Evolutionary conservation across 2,113 vertebrate genomes (phyloP), one percentile per base, ranked within the genome.

Genomic region (Ptilorrhoa leucosticta): DNA sequence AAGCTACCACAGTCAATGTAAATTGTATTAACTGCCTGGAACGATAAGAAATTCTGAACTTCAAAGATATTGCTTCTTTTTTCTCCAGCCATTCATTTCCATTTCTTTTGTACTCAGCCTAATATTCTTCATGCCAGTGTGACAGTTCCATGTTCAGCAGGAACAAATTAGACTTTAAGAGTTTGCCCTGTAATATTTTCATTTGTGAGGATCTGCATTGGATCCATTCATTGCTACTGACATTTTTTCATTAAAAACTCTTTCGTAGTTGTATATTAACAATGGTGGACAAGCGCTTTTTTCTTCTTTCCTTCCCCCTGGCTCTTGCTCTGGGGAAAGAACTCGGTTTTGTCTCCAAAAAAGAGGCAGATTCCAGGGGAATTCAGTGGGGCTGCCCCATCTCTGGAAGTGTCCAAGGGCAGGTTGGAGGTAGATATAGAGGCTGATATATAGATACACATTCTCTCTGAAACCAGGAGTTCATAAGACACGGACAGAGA

Each of bases 401-500:
- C 17, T n/a, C n/a, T 83, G 78, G n/a, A 26, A 35, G 47, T 35
- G 26, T 69, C 54, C 63, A 47, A 69, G 47, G 70, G 40, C 63
- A 68, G 40, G 70, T 1, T 76, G n/a, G 45, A 73, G 35, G 9
- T 11, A 15, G 57, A 26, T 26, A 15, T 7, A n/a, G n/a, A 28
- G 20, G n/a, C 6, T 31, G 12, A 45, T 45, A 37, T 13, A 28
- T 7, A 56, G 6, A 73, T 15, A 39, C 15, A 53, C 28, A 57
- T 76, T 66, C 5, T 66, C 47, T 56, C 42, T 56, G 15, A 58
- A 86, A 58, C 7, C 61, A 82, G 30, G 21, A 92, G 33, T 92
- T 95, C 76, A 79, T 65, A 87, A 90, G 69, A 78, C 40, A 47
- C 5, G 84, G 64, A 95, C 57, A 95, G 90, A 97, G 92, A 71